Evolutionary conservation across 2,888 invertebrate genomes (phyloP).

Genomic region (Lottia scabra): DNA sequence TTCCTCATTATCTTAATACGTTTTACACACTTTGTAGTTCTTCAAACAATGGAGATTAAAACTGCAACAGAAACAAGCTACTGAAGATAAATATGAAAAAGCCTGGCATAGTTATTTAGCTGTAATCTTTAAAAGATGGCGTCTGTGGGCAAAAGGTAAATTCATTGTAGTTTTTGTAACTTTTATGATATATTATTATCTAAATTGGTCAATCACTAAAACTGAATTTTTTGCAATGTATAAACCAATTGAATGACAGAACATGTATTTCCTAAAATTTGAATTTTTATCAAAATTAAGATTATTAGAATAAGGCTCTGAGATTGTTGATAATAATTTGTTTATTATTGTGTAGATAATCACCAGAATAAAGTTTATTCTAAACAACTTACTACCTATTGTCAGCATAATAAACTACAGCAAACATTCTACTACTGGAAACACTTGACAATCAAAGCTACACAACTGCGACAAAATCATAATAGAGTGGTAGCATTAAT

Average conservation of each 20-base stretch:
- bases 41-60: slow-evolving; percentile 47
- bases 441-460: neutral
- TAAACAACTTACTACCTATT: neutral
- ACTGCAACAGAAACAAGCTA: slow-evolving; percentile 41
- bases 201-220: no score
- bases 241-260: no score
- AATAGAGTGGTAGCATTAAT: neutral
- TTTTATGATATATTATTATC: no score
- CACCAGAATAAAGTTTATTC: neutral
- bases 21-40: slow-evolving; percentile 30
- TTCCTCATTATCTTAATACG: no score
- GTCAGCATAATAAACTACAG: neutral
- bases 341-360: neutral
- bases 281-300: no score
- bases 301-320: no score
- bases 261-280: no score
- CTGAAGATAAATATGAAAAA: slow-evolving; percentile 36
- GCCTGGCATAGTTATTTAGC: slow-evolving; percentile 43
- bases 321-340: no score
- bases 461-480: neutral
- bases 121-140: slow-evolving; percentile 42
- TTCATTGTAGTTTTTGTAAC: neutral
- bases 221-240: no score
- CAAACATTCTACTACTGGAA: neutral
- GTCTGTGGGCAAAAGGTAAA: slow-evolving; percentile 46